Evolutionary conservation across 1,140 invertebrate species (phyloP).

Genomic region (Lepidurus arcticus): DNA sequence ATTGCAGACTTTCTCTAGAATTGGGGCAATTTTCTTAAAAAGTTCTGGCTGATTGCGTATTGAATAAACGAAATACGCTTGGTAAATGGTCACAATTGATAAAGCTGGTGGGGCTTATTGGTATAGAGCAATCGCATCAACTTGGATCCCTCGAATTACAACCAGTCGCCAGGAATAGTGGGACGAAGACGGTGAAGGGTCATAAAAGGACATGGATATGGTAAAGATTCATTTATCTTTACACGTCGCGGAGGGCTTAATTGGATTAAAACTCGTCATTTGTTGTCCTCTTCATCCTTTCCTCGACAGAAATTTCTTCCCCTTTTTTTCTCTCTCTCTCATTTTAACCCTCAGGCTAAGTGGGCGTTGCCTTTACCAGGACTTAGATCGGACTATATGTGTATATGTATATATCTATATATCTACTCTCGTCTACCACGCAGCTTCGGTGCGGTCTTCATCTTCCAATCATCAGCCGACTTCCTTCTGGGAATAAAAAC

Average conservation of each 20-base stretch:
- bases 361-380: background rate
- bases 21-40: no score
- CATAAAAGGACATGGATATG: background rate
- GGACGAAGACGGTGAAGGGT: background rate
- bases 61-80: no score
- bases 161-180: background rate
- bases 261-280: constrained; percentile 22
- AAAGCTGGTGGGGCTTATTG: no score
- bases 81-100: no score
- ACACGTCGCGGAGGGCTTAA: background rate
- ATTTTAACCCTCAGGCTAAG: background rate
- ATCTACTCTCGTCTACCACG: background rate
- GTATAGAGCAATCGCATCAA: no score
- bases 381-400: background rate
- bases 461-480: background rate
- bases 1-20: no score
- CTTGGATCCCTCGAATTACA: no score
- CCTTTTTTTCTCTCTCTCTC: background rate
- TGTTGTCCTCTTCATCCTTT: constrained; percentile 1
- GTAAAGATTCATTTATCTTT: constrained; percentile 22
- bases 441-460: background rate
- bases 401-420: background rate
- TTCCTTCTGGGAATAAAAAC: constrained; percentile 1
- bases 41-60: no score
- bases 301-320: background rate